Percentiles rank a stretch among this genome's conserved stretches.
Evolutionary conservation across 2,113 vertebrate species (phyloP).

Genomic region (Centropristis striata): DNA sequence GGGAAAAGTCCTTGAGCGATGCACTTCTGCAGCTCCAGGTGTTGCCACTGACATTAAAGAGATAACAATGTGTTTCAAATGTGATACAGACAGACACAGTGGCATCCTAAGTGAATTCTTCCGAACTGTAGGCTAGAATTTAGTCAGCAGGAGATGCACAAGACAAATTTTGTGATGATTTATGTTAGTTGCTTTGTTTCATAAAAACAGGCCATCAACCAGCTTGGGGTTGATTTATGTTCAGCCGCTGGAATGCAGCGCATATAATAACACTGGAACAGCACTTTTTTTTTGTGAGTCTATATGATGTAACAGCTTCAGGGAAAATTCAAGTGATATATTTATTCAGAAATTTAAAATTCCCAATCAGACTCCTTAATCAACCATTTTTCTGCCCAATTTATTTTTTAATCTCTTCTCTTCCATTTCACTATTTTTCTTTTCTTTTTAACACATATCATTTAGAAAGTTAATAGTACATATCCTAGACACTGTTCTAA

Average conservation of each 20-base stretch:
- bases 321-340: background rate
- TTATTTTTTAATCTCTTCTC: background rate
- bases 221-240: slow-evolving; percentile 59
- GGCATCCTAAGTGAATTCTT: slow-evolving; percentile 55
- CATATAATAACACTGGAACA: slow-evolving; percentile 29
- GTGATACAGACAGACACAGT: slow-evolving; percentile 23
- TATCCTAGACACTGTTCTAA: background rate
- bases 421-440: background rate
- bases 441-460: background rate
- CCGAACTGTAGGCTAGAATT: slow-evolving; percentile 45
- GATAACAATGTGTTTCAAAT: slow-evolving; percentile 32
- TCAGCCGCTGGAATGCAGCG: slow-evolving; percentile 41
- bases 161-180: slow-evolving; percentile 59
- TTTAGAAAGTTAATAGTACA: background rate
- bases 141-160: slow-evolving; percentile 23
- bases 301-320: background rate
- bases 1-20: slow-evolving; percentile 64
- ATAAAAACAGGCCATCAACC: slow-evolving; percentile 39
- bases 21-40: slow-evolving; percentile 73
- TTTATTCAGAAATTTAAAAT: background rate
- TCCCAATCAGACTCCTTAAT: slow-evolving; percentile 17
- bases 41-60: slow-evolving; percentile 57
- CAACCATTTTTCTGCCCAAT: background rate
- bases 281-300: background rate
- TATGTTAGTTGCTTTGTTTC: slow-evolving; percentile 56